phyloP scores from a whole-genome alignment of 2,113 vertebrate species.

The Martes martes region DNA sequence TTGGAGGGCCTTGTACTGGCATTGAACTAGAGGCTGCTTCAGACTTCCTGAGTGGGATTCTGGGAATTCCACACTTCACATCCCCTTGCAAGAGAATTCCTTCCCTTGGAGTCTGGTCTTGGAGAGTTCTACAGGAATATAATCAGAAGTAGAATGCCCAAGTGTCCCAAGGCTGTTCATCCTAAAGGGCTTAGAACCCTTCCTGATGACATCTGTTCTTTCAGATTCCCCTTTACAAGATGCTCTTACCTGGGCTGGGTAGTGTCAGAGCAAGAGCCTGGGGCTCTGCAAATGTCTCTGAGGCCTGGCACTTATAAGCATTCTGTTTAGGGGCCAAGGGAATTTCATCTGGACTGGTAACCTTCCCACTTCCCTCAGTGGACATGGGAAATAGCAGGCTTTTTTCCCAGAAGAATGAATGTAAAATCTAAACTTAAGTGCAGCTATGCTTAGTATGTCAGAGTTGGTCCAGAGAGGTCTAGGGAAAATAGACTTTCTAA shows the following conservation, averaged over 20 bases:
- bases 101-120: not conserved
- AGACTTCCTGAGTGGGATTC: not conserved
- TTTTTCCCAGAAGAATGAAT: not conserved
- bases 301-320: slow-evolving; percentile 15
- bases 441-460: not conserved
- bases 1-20: not conserved
- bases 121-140: not conserved
- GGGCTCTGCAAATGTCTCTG: not conserved
- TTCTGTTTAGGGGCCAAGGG: not conserved
- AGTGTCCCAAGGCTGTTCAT: not conserved
- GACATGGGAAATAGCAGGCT: not conserved
- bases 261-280: not conserved
- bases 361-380: not conserved
- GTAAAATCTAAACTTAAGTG: not conserved
- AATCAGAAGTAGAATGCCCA: not conserved
- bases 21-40: not conserved
- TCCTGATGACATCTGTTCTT: not conserved
- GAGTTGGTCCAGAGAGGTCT: not conserved
- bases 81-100: not conserved
- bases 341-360: not conserved
- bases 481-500: not conserved
- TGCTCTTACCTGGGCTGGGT: not conserved
- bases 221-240: not conserved
- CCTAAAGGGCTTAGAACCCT: not conserved
- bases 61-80: not conserved